These are phyloP conservation scores for Lepidochrysops patricia DNA, from an alignment of 2,888 invertebrate genomes.

Conservation along the genomic window DNA sequence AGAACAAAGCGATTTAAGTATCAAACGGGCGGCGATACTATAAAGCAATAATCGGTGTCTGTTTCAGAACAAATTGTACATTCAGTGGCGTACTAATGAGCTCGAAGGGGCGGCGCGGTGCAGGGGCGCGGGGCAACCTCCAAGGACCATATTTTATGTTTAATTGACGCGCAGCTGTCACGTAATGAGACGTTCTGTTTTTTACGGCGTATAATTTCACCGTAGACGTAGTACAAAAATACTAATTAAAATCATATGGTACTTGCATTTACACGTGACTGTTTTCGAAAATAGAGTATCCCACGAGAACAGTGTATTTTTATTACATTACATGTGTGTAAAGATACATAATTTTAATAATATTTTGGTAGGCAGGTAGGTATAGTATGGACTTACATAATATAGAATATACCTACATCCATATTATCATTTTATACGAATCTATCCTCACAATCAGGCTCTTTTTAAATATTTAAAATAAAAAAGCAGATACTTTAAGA, in stretches of 20 bases:
- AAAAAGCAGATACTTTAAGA: neutral
- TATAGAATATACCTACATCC: too few relatives aligned
- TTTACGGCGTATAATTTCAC: conserved; percentile 26
- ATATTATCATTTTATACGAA: too few relatives aligned
- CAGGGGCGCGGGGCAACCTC: conserved; percentile 36
- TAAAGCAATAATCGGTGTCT: conserved; percentile 63
- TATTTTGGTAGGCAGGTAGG: too few relatives aligned
- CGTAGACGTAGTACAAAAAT: neutral
- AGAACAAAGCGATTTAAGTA: conserved; percentile 37
- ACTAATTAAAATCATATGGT: neutral
- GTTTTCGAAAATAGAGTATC: too few relatives aligned
- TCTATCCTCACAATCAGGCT: too few relatives aligned
- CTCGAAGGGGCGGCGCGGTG: conserved; percentile 40
- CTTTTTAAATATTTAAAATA: too few relatives aligned
- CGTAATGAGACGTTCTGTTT: conserved; percentile 64
- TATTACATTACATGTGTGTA: too few relatives aligned
- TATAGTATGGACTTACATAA: too few relatives aligned
- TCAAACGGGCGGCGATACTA: conserved; percentile 51
- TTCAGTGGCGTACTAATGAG: conserved; percentile 65
- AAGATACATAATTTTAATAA: too few relatives aligned
- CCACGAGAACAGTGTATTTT: too few relatives aligned
- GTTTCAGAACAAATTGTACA: conserved; percentile 69
- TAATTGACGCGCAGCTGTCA: conserved; percentile 71
- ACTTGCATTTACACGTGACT: too few relatives aligned
- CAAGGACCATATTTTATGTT: conserved; percentile 68